These are phyloP conservation scores for Cosmia pyralina DNA, from an alignment of 2,888 invertebrate genomes.

Conservation along the genomic window DNA sequence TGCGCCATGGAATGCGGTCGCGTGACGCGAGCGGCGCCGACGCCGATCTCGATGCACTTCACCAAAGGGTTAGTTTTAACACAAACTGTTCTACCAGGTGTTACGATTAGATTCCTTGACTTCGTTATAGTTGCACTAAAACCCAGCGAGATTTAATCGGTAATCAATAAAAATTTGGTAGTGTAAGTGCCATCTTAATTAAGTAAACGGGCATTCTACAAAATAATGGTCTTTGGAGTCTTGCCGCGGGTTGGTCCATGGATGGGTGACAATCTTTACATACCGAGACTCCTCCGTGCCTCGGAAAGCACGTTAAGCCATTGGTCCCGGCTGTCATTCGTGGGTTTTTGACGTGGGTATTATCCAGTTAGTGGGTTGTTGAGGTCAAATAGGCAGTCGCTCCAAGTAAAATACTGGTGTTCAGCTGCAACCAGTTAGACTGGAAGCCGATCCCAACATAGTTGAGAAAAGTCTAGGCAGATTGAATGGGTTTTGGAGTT, in stretches of 20 bases:
- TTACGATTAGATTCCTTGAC: conserved; percentile 31
- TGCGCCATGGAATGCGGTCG: conserved; percentile 89
- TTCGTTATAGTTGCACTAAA: conserved; percentile 21
- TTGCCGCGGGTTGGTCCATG: no score
- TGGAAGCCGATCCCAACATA: no score
- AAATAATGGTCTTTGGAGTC: not conserved
- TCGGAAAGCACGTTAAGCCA: no score
- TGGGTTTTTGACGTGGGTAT: no score
- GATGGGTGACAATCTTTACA: no score
- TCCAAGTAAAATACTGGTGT: no score
- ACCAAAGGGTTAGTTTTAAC: conserved; percentile 82
- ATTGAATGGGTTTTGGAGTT: not conserved
- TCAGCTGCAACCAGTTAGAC: no score
- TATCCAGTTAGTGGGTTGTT: no score
- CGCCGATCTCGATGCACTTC: conserved; percentile 90
- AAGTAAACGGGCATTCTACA: conserved; percentile 9
- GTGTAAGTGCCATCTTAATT: not conserved
- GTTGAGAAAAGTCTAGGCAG: no score
- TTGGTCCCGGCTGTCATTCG: no score
- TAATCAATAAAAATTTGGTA: conserved; percentile 4
- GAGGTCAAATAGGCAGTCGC: no score
- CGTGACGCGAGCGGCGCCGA: conserved; percentile 91
- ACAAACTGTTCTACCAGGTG: conserved; percentile 55
- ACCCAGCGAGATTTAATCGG: not conserved
- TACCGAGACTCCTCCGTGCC: no score